Conservation (phyloP, 2,113 vertebrate species). For the Pongo abelii region DNA sequence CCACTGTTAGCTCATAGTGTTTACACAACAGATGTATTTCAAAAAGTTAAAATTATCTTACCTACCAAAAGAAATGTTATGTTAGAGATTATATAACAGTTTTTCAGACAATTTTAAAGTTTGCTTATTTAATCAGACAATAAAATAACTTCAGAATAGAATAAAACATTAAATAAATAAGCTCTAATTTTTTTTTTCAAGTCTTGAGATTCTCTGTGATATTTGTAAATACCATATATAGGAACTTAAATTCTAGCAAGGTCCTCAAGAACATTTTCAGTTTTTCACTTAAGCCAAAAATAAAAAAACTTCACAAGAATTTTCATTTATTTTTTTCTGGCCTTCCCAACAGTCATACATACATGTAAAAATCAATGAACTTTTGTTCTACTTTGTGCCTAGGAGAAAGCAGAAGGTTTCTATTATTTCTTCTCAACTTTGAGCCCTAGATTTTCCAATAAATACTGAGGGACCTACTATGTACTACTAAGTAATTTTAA, state of each 20-base stretch:
- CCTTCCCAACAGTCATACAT: background rate
- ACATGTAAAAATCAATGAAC: background rate
- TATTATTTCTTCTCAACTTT: background rate
- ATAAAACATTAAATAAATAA: background rate
- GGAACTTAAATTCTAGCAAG: background rate
- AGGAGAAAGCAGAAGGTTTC: background rate
- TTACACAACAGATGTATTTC: background rate
- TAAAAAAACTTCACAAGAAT: background rate
- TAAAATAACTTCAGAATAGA: slow-evolving; percentile 2
- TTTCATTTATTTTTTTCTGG: background rate
- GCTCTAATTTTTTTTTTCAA: background rate
- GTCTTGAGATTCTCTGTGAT: background rate
- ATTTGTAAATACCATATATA: background rate
- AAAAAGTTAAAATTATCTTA: background rate
- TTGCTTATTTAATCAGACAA: background rate
- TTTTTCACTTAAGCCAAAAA: background rate
- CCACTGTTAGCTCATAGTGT: background rate
- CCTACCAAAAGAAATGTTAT: background rate
- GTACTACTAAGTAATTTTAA: background rate
- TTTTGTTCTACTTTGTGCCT: background rate
- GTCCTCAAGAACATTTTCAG: background rate
- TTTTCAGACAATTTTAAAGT: background rate
- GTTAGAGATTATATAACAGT: background rate
- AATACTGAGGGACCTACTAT: background rate
- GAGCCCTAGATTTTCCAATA: background rate